Evolutionary conservation across 2,113 vertebrate genomes (phyloP).

Genomic region (Cyanoramphus novaezelandiae): DNA sequence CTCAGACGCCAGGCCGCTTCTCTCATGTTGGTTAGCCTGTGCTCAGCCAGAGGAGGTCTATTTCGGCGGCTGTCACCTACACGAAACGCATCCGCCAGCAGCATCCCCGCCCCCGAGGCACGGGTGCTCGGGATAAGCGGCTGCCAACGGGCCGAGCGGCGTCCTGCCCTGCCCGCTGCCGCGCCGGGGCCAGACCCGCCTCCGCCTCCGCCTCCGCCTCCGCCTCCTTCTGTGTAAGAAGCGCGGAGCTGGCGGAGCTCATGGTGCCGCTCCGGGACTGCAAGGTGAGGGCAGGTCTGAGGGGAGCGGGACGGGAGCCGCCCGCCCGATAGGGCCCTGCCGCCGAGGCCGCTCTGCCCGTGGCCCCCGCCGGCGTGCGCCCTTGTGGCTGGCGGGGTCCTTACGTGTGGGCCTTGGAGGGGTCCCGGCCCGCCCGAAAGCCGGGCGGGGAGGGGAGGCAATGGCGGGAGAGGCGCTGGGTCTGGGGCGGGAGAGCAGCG

Average conservation of each 20-base stretch:
- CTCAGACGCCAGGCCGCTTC: neutral
- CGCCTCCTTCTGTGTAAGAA: neutral
- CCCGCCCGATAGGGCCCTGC: too few species aligned
- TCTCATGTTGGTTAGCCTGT: neutral
- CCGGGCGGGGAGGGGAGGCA: neutral
- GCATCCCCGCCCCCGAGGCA: too few species aligned
- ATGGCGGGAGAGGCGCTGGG: neutral
- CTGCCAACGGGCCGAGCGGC: too few species aligned
- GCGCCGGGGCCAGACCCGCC: too few species aligned
- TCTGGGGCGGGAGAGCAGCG: too few species aligned
- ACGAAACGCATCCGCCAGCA: too few species aligned
- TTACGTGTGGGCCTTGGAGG: neutral
- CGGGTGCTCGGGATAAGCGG: too few species aligned
- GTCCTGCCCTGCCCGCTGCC: too few species aligned
- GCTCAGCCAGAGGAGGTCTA: too few species aligned
- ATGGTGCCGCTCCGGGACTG: neutral
- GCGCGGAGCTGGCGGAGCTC: fast-evolving
- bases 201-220: neutral
- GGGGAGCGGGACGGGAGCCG: neutral
- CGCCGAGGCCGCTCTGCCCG: neutral
- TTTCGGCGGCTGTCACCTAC: too few species aligned
- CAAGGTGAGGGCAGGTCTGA: neutral
- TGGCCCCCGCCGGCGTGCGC: neutral
- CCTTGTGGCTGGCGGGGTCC: neutral
- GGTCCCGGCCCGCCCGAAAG: too few species aligned